Evolutionary conservation across 2,888 invertebrate species (phyloP), one percentile per base, ranked within the genome.

Genomic region (Rhamnusium bicolor): DNA sequence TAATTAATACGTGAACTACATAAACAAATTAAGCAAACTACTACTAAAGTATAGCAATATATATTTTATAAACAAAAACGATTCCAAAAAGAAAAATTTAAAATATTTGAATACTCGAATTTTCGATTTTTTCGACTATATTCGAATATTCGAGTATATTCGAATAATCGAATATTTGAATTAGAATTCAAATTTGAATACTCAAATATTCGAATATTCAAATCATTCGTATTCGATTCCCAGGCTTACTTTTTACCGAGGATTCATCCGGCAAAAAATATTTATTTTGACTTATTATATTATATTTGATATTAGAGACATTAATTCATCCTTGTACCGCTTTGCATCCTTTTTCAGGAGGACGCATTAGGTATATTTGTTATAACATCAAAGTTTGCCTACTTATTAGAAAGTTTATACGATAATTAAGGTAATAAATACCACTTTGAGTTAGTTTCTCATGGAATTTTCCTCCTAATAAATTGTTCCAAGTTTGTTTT

Each of bases 371-470:
- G 58, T 54, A 46, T 60, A 67, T 71, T 69, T 58, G 66, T 24
- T 51, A 46, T 67, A 51, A 73, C 75, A 77, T 73, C 76, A 77
- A 79, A 79, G 77, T 74, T 74, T 72, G 70, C 71, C 63, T 74
- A 73, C 75, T 75, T 74, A 78, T 78, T 75, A 77, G 73, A 74
- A 77, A 78, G 74, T 79, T 76, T 74, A 72, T 72, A 71, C 71
- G 69, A 73, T 75, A 78, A 79, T 79, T 74, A 77, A 69, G 72
- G 72, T 79, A 78, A 79, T 79, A 78, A 78, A 79, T 79, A 79
- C 75, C 73, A 51, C 74, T 79, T 76, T 67, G 65, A 74, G 75
- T 60, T 71, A 77, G 74, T 76, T 75, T 72, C 75, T 67, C 72
- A 67, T 70, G 73, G 54, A 78, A 78, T 75, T 76, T 74, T 66